Evolutionary conservation across 2,888 invertebrate species (phyloP), one percentile per base, ranked within the genome.

Genomic region (Achlya flavicornis): DNA sequence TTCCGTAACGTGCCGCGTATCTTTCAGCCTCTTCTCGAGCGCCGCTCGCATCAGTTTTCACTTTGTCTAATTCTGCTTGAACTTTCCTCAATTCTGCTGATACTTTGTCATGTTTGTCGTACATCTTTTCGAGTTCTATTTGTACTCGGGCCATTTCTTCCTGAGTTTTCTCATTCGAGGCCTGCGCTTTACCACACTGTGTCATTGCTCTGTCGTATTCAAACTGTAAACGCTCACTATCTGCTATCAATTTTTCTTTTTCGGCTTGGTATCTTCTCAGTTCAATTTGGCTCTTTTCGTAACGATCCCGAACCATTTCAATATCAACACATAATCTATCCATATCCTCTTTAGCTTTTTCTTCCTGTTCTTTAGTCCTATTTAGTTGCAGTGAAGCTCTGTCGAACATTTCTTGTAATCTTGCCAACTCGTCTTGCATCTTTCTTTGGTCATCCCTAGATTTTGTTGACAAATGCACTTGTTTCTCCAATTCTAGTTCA

Each of bases 361-460:
- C 98, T 91, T 98, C 98, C 77, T 96, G 95, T 88, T 98, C 98
- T 87, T 98, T 98, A 63, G 97, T 96, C 74, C 98, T 95, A 65
- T 96, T 96, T 35, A 98, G 93, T 85, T 98, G 98, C 75, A 98
- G 93, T 12, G 97, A 96, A 16, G 97, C 96, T 70, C 98, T 95
- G 78, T 98, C 98, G 83, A 98, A 98, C 94, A 97, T 96, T 91
- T 98, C 98, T 86, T 98, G 98, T 63, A 98, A 90, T 67, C 97
- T 95, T 62, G 97, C 95, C 73, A 97, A 93, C 85, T 98, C 98
- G 75, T 98, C 98, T 88, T 98, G 97, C 19, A 97, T 91, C 87
- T 98, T 98, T 57, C 98, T 95, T 72, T 97, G 95, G 76, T 98
- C 98, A 66, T 98, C 98, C 71, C 97, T 95, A 41, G 96, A 95